Percentiles rank a stretch among this genome's conserved stretches.
Evolutionary conservation across 2,888 invertebrate genomes (phyloP).

Genomic region (Apantesis nais): DNA sequence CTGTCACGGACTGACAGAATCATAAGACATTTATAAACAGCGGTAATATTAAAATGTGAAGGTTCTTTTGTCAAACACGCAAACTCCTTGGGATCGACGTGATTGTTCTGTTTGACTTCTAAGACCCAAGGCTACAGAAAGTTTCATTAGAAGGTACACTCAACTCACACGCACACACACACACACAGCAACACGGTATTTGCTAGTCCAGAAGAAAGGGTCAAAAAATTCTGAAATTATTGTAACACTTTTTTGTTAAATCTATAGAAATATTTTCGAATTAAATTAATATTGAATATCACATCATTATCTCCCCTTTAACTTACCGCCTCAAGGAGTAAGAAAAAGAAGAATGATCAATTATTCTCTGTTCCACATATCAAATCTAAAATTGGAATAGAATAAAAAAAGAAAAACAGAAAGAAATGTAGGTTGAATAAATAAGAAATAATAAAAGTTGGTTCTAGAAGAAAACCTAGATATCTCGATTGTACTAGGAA

Average conservation of each 20-base stretch:
- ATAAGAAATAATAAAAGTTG: background rate
- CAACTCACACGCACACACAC: background rate
- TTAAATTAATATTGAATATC: too few species aligned
- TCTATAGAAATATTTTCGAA: too few species aligned
- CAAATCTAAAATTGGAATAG: background rate
- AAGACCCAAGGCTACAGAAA: background rate
- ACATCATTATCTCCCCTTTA: too few species aligned
- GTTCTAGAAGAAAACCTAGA: conserved; percentile 3
- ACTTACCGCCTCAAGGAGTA: too few species aligned
- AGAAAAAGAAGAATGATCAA: too few species aligned
- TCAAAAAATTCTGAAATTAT: too few species aligned
- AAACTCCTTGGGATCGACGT: background rate
- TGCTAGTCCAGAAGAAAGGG: too few species aligned
- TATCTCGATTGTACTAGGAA: conserved; percentile 24
- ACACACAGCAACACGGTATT: too few species aligned
- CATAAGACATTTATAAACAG: background rate
- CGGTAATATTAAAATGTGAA: background rate
- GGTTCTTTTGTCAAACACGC: background rate
- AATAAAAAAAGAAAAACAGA: background rate
- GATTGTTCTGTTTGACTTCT: background rate
- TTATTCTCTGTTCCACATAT: too few species aligned
- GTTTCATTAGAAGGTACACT: background rate
- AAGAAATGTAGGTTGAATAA: background rate
- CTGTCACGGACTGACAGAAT: background rate
- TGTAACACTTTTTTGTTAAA: too few species aligned